Base-by-base conservation (phyloP, 2,113 vertebrate species). In the Triplophysa rosa region DNA sequence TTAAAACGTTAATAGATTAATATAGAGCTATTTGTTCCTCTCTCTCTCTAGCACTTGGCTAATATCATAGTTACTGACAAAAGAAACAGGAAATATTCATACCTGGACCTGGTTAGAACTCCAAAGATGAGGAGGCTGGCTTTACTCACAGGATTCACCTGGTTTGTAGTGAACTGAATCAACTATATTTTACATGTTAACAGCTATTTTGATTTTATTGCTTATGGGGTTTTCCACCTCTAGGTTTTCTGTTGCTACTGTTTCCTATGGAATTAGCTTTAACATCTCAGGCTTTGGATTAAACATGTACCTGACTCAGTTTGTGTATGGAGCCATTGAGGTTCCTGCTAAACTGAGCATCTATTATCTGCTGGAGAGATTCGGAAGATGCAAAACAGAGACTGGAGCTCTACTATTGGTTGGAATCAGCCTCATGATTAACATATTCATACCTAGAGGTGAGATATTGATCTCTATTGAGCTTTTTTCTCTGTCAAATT, bases 201-300 rank as follows among this genome's bases (percentile, higher is more conserved):
- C 17, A 19, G 17, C 33, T 7, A 49, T 13, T 49, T 49, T 2
- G 47, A 49, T 49, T 49, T 14, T 3, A 49, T 49, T 3, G 11
- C 10, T 49, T 4, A 52, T 17, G 13, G 37, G 40, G 4, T n/a
- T 67, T 82, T 33, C 59, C 23, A 84, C 67, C 37, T 4, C 3
- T 37, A 93, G 92, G 92, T 90, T 89, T 81, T 87, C 86, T 40
- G 76, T 93, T 3, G 92, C 92, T 7, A 74, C 17, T 7, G 54
- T 88, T 56, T 90, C 84, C 86, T 93, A 92, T 17, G 91, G 92
- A 45, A 92, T 93, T 82, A 90, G 88, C 84, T 91, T 93, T 71
- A 92, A 92, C 76, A 87, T 92, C 58, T 78, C 86, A 17, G 89
- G 91, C 52, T 90, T 93, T 45, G 90, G 92, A 24, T 78, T 93